Percentiles rank a stretch among this genome's conserved stretches.
Conservation (phyloP, 2,888 invertebrate species). For the Axea sp. region DNA sequence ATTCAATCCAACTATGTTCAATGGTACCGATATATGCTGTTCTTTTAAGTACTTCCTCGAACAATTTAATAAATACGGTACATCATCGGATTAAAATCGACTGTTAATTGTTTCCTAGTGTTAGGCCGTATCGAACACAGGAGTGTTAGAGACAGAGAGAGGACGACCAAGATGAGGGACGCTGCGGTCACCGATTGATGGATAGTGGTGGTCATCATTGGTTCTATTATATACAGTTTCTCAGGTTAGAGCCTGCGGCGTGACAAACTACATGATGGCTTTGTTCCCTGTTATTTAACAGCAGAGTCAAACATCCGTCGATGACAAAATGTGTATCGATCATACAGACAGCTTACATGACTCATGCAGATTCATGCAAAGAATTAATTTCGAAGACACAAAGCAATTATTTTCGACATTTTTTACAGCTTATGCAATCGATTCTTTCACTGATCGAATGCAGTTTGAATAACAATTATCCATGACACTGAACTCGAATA, state of each 20-base stretch:
- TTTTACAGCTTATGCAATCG: neutral
- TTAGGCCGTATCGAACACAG: slow-evolving; percentile 47
- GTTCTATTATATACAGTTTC: slow-evolving; percentile 71
- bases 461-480: slow-evolving; percentile 35
- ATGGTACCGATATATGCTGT: no score
- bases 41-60: slow-evolving; percentile 16
- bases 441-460: neutral
- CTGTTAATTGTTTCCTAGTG: slow-evolving; percentile 69
- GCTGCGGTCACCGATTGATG: slow-evolving; percentile 69
- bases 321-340: slow-evolving; percentile 25
- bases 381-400: neutral
- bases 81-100: slow-evolving; percentile 62
- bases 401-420: slow-evolving; percentile 10
- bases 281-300: slow-evolving; percentile 58
- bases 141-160: slow-evolving; percentile 52
- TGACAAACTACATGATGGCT: slow-evolving; percentile 66
- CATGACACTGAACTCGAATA: slow-evolving; percentile 29
- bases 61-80: slow-evolving; percentile 19
- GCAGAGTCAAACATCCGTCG: slow-evolving; percentile 31
- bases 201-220: slow-evolving; percentile 72
- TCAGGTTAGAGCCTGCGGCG: slow-evolving; percentile 61
- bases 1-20: no score
- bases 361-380: no score
- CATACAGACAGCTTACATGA: no score
- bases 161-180: slow-evolving; percentile 25